These are phyloP conservation scores for Drosophila hamatofila DNA, from an alignment of 2,888 invertebrate species.

Conservation along the genomic window DNA sequence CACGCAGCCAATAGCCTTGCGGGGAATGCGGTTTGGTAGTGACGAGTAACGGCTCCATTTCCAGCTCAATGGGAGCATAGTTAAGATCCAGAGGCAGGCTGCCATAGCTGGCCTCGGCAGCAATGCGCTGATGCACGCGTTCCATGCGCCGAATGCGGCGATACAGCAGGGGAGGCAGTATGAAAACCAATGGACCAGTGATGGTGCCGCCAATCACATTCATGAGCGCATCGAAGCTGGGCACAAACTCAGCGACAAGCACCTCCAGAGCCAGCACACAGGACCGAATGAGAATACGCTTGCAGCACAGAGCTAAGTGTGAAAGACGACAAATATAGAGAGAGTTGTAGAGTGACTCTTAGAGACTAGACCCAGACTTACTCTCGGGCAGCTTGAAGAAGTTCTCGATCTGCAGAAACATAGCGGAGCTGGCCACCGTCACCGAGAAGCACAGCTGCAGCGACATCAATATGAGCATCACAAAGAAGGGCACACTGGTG, in stretches of 20 bases:
- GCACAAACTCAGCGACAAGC: slow-evolving; percentile 92
- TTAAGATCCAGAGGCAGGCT: slow-evolving; percentile 82
- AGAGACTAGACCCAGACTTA: slow-evolving; percentile 81
- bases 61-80: slow-evolving; percentile 75
- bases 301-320: slow-evolving; percentile 90
- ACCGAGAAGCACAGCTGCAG: slow-evolving; percentile 92
- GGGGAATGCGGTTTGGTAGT: slow-evolving; percentile 43
- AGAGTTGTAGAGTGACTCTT: too few species aligned
- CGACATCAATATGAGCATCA: slow-evolving; percentile 91
- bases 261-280: slow-evolving; percentile 89
- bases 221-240: slow-evolving; percentile 94
- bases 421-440: slow-evolving; percentile 91
- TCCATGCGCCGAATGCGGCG: slow-evolving; percentile 88
- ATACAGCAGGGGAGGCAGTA: slow-evolving; percentile 93
- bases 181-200: slow-evolving; percentile 93
- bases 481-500: slow-evolving; percentile 87
- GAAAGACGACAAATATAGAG: neutral
- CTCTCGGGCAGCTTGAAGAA: slow-evolving; percentile 90
- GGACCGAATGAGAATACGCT: slow-evolving; percentile 90
- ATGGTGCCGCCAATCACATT: slow-evolving; percentile 94
- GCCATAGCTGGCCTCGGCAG: slow-evolving; percentile 82
- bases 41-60: slow-evolving; percentile 62
- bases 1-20: slow-evolving; percentile 64
- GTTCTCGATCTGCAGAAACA: slow-evolving; percentile 94
- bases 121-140: slow-evolving; percentile 81